Evolutionary conservation across 2,797 vertebrate species (phyloP).

Genomic region (Chrysocyon brachyurus): DNA sequence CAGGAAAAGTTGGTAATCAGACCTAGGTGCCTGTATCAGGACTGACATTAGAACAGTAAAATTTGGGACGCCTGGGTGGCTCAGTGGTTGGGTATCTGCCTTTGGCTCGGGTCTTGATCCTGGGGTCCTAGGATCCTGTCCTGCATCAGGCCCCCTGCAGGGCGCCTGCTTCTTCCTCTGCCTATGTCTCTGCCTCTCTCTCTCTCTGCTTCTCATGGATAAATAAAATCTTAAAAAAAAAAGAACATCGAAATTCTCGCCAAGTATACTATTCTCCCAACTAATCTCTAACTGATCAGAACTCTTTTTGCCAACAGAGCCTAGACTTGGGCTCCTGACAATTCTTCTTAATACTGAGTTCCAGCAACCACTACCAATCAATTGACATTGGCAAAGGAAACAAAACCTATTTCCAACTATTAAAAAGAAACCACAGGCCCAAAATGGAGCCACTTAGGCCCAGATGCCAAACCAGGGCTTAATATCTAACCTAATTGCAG

Average conservation of each 20-base stretch:
- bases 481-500: not conserved
- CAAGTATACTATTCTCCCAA: not conserved
- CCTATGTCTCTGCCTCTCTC: too few relatives aligned
- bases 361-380: conserved; percentile 39
- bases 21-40: not conserved
- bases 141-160: too few relatives aligned
- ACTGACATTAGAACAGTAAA: not conserved
- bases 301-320: not conserved
- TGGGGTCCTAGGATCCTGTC: too few relatives aligned
- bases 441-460: not conserved
- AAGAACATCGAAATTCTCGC: not conserved
- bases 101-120: too few relatives aligned
- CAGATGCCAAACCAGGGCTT: not conserved
- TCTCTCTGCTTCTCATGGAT: too few relatives aligned
- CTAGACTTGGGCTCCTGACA: not conserved
- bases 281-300: conserved; percentile 17
- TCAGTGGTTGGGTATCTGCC: too few relatives aligned
- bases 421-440: not conserved
- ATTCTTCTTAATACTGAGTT: not conserved
- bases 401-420: not conserved
- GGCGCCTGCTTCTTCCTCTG: too few relatives aligned
- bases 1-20: not conserved
- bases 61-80: too few relatives aligned
- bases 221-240: too few relatives aligned
- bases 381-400: conserved; percentile 30